phyloP scores from a whole-genome alignment of 1,140 invertebrate species.

The Eulimnadia texana region DNA sequence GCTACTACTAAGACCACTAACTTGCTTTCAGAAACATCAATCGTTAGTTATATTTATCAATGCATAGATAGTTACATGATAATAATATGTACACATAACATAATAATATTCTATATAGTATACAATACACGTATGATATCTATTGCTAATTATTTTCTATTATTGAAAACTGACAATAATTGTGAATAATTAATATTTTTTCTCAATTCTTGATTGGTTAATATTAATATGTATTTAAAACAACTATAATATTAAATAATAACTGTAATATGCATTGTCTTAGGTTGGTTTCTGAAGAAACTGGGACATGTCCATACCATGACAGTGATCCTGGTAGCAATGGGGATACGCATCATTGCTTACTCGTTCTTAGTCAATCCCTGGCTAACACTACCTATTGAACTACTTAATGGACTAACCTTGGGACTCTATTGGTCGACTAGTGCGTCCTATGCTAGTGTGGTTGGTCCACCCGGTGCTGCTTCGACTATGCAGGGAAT shows the following conservation, averaged over 20 bases:
- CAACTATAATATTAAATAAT: neutral
- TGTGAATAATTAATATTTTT: no score
- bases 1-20: no score
- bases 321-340: constrained; percentile 59
- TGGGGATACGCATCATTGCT: constrained; percentile 56
- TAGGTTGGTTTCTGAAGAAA: constrained; percentile 56
- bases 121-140: no score
- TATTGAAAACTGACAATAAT: no score
- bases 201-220: no score
- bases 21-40: no score
- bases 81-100: no score
- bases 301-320: constrained; percentile 69
- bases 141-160: no score
- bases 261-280: constrained; percentile 4
- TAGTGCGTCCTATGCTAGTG: constrained; percentile 75
- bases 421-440: constrained; percentile 71
- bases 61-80: no score
- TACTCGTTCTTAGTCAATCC: constrained; percentile 67
- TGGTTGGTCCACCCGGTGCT: constrained; percentile 66
- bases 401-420: constrained; percentile 70
- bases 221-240: no score
- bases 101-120: no score
- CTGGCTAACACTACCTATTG: constrained; percentile 69
- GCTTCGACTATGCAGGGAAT: constrained; percentile 73
- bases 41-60: no score